Evolutionary conservation across 2,113 vertebrate species (phyloP), one percentile per base, ranked within the genome.

Genomic region (Ondatra zibethicus): DNA sequence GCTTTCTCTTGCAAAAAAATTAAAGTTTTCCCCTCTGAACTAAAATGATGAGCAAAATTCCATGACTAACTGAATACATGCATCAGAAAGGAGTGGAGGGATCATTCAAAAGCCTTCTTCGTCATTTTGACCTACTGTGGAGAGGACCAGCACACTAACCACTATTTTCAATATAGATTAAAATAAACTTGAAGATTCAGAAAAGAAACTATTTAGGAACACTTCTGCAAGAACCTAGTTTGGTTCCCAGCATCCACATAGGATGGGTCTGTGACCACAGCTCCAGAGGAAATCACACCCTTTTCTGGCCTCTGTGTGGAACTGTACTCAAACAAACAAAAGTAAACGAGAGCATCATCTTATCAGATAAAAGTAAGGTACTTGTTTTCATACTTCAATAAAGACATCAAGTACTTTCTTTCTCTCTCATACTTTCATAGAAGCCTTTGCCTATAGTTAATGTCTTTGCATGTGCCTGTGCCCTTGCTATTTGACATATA

Each of bases 381-480:
- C 58, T 96, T 7, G 70, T 92, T 89, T 93, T 73, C 27, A 88
- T 21, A 77, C 21, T 85, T 88, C 73, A 78, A 1, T 73, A 86
- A 47, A 70, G 1, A 16, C 29, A 90, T 25, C 50, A 58, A 58
- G 84, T 84, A 21, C 42, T n/a, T 1, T 31, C n/a, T 36, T 9
- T 66, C 11, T 47, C 5, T 77, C 16, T 61, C 14, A 66, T 7
- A 16, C 6, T 45, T 45, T 33, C 29, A 33, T 66, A 66, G 61
- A 45, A 85, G 45, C 8, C 7, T 65, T 66, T 31, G 58, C 4
- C 17, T 66, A 21, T 66, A 85, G 31, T 33, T 65, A 45, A 5
- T 45, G 5, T 66, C 27, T 65, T 8, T 45, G 2, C 12, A 0
- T 42, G 3, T 81, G 3, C 6, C 25, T 63, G 27, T 63, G 17